A percentile compares a stretch with the other conserved stretches of the same genome.
phyloP scores from a whole-genome alignment of 2,797 vertebrate genomes.

The Setipinna tenuifilis region DNA sequence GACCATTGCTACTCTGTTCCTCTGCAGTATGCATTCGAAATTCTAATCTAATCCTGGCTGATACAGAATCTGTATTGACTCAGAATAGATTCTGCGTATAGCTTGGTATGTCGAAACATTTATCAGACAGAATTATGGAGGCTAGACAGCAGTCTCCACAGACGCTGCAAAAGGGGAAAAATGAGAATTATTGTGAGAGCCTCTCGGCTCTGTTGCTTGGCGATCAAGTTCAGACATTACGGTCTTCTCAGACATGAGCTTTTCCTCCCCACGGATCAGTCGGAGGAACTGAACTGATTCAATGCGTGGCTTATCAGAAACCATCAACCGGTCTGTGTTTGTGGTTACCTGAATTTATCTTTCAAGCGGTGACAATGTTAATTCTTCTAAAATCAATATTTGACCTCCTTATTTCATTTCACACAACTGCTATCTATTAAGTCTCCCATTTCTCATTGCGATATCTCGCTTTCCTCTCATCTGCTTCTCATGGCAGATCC shows the following conservation, averaged over 20 bases:
- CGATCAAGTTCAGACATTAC: conserved; percentile 1
- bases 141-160: not conserved
- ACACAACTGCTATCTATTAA: not conserved
- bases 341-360: conserved; percentile 18
- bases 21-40: not conserved
- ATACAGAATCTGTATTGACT: not conserved
- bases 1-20: not conserved
- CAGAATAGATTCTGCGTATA: not conserved
- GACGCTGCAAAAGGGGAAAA: not conserved
- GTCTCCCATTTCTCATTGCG: not conserved
- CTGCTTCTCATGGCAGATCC: not conserved
- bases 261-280: not conserved
- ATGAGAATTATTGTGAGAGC: not conserved
- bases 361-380: conserved; percentile 16
- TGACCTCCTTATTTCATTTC: conserved; percentile 14
- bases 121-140: not conserved
- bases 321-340: not conserved
- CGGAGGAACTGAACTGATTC: conserved; percentile 7
- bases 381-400: conserved; percentile 18
- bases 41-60: not conserved
- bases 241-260: not conserved
- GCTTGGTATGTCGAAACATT: not conserved
- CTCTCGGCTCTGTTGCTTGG: not conserved
- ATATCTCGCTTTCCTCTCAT: not conserved
- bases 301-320: conserved; percentile 7